phyloP scores from a whole-genome alignment of 2,888 invertebrate species.

The Apotomis capreana region DNA sequence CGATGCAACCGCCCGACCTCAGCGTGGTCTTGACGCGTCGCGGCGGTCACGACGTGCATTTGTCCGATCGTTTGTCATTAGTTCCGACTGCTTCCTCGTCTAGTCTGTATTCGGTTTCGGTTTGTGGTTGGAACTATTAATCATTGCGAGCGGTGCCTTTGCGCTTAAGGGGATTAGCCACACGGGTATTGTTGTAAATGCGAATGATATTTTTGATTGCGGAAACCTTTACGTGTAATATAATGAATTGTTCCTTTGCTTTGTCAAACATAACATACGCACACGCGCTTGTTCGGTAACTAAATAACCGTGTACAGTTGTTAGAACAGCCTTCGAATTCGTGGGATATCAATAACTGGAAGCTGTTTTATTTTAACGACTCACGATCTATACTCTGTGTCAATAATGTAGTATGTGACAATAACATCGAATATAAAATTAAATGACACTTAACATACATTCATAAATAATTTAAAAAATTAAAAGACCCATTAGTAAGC shows the following conservation, averaged over 20 bases:
- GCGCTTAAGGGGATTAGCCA: conserved; percentile 12
- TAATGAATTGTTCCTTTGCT: too few relatives aligned
- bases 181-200: neutral
- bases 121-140: conserved; percentile 33
- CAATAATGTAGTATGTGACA: too few relatives aligned
- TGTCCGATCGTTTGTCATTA: conserved; percentile 37
- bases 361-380: too few relatives aligned
- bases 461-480: too few relatives aligned
- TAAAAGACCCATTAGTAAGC: too few relatives aligned
- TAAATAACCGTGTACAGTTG: too few relatives aligned
- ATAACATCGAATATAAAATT: too few relatives aligned
- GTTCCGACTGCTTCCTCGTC: conserved; percentile 32
- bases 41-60: conserved; percentile 38
- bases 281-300: too few relatives aligned
- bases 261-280: too few relatives aligned
- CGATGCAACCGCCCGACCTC: conserved; percentile 35
- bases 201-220: neutral
- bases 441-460: neutral
- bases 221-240: neutral
- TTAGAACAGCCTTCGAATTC: too few relatives aligned
- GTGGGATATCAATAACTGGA: too few relatives aligned
- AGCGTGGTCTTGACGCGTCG: conserved; percentile 35
- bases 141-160: conserved; percentile 14
- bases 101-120: conserved; percentile 28
- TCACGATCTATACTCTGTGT: too few relatives aligned